These are phyloP conservation scores for Strix occidentalis DNA, from an alignment of 2,797 vertebrate genomes.

Conservation along the genomic window DNA sequence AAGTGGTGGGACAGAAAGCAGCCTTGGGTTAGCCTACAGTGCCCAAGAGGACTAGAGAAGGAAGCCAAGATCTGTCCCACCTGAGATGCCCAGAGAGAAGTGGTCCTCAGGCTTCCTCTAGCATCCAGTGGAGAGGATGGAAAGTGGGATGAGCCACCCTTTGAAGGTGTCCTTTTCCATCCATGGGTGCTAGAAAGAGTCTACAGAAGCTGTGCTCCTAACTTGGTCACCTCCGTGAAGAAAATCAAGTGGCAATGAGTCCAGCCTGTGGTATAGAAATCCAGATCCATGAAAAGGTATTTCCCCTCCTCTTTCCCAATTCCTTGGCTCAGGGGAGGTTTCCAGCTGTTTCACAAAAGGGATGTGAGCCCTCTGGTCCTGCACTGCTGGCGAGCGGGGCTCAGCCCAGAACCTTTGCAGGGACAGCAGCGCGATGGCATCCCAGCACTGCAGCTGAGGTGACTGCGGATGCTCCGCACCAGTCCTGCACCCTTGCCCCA, in stretches of 20 bases:
- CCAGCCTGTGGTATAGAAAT: background rate
- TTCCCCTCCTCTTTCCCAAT: background rate
- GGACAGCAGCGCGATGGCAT: background rate
- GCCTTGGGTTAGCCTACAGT: background rate
- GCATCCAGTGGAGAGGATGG: background rate
- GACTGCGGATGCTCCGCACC: background rate
- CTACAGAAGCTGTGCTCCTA: background rate
- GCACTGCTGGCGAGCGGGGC: accelerated
- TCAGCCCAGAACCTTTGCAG: background rate
- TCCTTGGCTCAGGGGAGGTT: background rate
- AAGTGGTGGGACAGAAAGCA: background rate
- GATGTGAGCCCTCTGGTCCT: background rate
- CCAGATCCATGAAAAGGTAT: background rate
- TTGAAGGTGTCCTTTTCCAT: background rate
- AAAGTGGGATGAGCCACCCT: background rate
- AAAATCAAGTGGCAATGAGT: background rate
- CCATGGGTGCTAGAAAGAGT: background rate
- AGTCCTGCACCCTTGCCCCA: accelerated
- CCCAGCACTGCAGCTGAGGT: background rate
- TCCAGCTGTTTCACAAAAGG: background rate
- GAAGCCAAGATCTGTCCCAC: background rate
- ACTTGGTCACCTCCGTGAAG: accelerated
- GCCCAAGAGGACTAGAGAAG: background rate
- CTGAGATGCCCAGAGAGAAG: background rate
- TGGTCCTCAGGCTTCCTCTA: background rate